Evolutionary conservation across 2,797 vertebrate genomes (phyloP).

Genomic region (Heteromormyrus szaboi): DNA sequence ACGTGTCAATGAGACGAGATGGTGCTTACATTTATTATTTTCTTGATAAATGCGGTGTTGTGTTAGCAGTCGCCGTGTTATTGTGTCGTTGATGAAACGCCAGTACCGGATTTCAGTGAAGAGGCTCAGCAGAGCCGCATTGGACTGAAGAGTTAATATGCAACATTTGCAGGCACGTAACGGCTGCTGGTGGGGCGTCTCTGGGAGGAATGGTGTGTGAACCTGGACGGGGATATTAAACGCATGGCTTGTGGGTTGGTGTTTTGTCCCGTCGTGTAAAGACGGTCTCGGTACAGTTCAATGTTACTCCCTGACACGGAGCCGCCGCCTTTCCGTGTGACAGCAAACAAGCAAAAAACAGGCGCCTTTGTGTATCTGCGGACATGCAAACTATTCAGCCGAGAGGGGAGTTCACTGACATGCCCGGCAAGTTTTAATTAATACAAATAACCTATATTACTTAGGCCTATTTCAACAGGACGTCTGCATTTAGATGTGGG

Average conservation of each 20-base stretch:
- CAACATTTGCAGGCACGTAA: not conserved
- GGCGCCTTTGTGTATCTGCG: not conserved
- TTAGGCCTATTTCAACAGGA: not conserved
- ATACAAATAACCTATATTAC: not conserved
- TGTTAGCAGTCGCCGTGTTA: not conserved
- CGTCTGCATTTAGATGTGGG: not conserved
- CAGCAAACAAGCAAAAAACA: not conserved
- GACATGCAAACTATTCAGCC: not conserved
- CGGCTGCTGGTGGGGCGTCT: not conserved
- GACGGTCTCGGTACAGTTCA: not conserved
- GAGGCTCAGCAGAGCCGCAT: not conserved
- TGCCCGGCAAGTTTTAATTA: not conserved
- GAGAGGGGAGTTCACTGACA: not conserved
- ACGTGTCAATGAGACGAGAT: not conserved
- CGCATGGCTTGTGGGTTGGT: not conserved
- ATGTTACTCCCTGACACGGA: not conserved
- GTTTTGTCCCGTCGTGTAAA: not conserved
- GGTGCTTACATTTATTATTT: not conserved
- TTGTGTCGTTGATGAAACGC: not conserved
- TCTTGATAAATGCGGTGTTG: not conserved
- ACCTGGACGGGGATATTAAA: not conserved
- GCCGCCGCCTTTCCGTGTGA: not conserved
- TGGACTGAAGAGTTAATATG: not conserved
- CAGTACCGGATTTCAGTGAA: not conserved
- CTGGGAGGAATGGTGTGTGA: slow-evolving; percentile 8